phyloP scores from a whole-genome alignment of 2,888 invertebrate genomes.

The Microchrysa polita region DNA sequence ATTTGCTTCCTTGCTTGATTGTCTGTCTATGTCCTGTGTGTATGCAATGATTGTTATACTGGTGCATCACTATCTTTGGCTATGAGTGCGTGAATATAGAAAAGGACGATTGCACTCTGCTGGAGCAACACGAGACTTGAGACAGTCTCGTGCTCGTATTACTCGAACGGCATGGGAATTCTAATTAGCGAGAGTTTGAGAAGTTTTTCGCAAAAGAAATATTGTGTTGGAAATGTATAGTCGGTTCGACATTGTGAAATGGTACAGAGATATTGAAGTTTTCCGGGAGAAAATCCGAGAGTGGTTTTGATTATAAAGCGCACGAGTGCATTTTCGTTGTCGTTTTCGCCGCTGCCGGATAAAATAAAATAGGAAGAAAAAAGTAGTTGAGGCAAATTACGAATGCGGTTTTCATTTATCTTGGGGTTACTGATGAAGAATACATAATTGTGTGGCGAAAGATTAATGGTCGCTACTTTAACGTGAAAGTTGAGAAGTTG shows the following conservation, averaged over 20 bases:
- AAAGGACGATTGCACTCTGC: constrained; percentile 3
- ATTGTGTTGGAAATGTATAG: too few species aligned
- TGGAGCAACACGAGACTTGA: not conserved
- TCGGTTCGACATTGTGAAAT: constrained; percentile 31
- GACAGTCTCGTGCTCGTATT: not conserved
- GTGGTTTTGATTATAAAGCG: too few species aligned
- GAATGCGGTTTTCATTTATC: too few species aligned
- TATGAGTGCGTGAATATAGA: not conserved
- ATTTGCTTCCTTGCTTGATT: constrained; percentile 26
- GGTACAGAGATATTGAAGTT: constrained; percentile 23
- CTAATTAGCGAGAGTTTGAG: constrained; percentile 43
- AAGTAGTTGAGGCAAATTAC: not conserved
- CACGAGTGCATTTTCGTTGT: too few species aligned
- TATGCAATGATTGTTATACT: not conserved
- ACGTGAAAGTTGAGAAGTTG: not conserved
- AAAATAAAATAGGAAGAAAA: not conserved
- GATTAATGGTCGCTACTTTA: too few species aligned
- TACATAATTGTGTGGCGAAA: not conserved
- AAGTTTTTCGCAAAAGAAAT: constrained; percentile 39
- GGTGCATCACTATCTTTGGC: not conserved
- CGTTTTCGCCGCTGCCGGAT: not conserved
- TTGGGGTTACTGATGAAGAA: not conserved
- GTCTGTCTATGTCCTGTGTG: not conserved
- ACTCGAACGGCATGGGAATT: constrained; percentile 6
- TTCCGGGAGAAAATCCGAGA: not conserved